A percentile compares a stretch with the other conserved stretches of the same genome.
These are phyloP conservation scores for Alces alces DNA, from an alignment of 2,113 vertebrate genomes.

Conservation along the genomic window DNA sequence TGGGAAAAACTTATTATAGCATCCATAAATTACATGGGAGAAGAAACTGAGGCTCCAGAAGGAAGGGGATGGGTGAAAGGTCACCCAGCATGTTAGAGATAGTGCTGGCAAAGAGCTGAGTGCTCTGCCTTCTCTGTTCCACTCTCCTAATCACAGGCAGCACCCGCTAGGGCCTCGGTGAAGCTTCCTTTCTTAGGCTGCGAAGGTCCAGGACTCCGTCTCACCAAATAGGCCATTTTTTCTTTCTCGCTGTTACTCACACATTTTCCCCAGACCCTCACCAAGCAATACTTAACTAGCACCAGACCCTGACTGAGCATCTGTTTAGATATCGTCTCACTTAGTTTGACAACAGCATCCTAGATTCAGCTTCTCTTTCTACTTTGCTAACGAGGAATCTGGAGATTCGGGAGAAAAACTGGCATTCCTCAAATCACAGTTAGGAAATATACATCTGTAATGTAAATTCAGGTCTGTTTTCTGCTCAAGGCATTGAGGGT, in stretches of 20 bases:
- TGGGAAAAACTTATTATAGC: neutral
- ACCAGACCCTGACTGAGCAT: neutral
- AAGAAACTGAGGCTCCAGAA: neutral
- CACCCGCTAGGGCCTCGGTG: neutral
- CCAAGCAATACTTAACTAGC: neutral
- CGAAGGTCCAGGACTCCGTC: neutral
- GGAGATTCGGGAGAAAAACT: neutral
- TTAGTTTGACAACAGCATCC: neutral
- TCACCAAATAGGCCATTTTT: neutral
- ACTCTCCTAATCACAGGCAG: rapidly evolving
- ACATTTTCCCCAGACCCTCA: neutral
- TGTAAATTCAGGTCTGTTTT: neutral
- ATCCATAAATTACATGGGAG: neutral
- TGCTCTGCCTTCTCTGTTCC: neutral
- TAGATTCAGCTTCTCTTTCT: neutral
- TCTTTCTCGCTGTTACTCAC: neutral
- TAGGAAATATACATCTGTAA: neutral
- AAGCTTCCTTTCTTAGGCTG: neutral
- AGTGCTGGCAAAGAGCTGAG: too few species aligned
- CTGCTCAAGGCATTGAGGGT: rapidly evolving
- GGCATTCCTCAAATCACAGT: neutral
- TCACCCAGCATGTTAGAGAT: too few species aligned
- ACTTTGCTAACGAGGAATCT: neutral
- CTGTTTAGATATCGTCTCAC: neutral
- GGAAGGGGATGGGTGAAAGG: neutral